Evolutionary conservation across 1,140 invertebrate genomes (phyloP).

Genomic region (Achatina immaculata): DNA sequence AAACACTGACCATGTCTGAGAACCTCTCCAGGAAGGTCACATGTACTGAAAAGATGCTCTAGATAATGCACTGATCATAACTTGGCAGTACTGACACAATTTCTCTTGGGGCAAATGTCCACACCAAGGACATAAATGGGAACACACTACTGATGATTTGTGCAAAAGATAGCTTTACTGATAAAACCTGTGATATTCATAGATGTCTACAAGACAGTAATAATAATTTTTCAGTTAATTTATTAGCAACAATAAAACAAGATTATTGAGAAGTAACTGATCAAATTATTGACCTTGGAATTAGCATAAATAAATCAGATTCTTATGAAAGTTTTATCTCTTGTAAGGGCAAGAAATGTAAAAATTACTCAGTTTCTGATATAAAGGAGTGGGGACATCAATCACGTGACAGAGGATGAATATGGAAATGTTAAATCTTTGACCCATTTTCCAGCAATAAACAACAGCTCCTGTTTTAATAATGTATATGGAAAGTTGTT

Average conservation of each 20-base stretch:
- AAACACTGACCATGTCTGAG: too few relatives aligned
- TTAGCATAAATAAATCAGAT: background rate
- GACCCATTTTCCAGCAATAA: background rate
- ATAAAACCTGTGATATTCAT: background rate
- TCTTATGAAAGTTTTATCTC: background rate
- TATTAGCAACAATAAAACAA: background rate
- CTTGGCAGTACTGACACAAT: too few relatives aligned
- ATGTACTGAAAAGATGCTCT: too few relatives aligned
- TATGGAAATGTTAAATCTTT: background rate
- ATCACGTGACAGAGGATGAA: background rate
- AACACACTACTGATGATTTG: conserved; percentile 1
- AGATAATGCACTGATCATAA: too few relatives aligned
- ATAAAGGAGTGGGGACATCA: background rate
- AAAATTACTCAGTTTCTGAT: background rate
- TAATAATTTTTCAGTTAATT: background rate
- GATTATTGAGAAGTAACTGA: background rate
- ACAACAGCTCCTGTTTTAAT: too few relatives aligned
- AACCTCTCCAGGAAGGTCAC: too few relatives aligned
- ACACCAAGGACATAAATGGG: background rate
- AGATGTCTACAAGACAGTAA: background rate
- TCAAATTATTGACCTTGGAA: too few relatives aligned
- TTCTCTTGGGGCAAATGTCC: too few relatives aligned
- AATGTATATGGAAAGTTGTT: background rate
- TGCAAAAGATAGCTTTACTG: background rate
- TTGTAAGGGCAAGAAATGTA: background rate